These are phyloP conservation scores for Hemiprocne comata DNA, from an alignment of 2,113 vertebrate genomes.

Conservation along the genomic window DNA sequence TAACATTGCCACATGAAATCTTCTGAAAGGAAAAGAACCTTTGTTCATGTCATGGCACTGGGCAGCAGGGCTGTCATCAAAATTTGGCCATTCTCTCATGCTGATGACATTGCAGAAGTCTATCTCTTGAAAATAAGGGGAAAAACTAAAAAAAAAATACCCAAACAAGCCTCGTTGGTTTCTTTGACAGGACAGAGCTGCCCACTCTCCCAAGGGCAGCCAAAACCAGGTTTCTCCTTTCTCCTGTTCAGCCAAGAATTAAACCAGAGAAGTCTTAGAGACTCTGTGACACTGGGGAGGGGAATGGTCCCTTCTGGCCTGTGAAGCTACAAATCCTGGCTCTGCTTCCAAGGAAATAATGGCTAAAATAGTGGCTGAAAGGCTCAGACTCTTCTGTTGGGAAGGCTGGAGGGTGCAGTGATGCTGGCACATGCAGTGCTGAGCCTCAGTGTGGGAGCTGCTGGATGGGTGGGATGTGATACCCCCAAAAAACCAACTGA, in stretches of 20 bases:
- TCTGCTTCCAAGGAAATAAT: not conserved
- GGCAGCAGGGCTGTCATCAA: not conserved
- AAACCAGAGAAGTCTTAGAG: not conserved
- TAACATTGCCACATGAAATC: not conserved
- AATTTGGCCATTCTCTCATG: not conserved
- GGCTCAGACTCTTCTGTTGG: not conserved
- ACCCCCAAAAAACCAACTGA: not conserved
- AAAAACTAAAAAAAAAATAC: no score
- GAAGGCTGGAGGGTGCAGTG: not conserved
- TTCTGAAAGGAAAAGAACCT: not conserved
- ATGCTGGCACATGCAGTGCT: fast-evolving
- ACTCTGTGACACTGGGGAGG: not conserved
- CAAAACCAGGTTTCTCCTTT: not conserved
- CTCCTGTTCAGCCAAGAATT: not conserved
- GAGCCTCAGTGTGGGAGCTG: not conserved
- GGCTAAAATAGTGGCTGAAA: not conserved
- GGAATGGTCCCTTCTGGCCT: not conserved
- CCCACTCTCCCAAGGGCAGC: not conserved
- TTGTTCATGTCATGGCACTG: not conserved
- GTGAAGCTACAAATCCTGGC: not conserved
- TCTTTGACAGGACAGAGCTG: no score
- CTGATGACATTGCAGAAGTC: no score
- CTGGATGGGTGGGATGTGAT: not conserved
- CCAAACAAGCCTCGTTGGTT: no score
- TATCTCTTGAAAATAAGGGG: fast-evolving